phyloP scores from a whole-genome alignment of 2,888 invertebrate species.

The Drosophila conformis region DNA sequence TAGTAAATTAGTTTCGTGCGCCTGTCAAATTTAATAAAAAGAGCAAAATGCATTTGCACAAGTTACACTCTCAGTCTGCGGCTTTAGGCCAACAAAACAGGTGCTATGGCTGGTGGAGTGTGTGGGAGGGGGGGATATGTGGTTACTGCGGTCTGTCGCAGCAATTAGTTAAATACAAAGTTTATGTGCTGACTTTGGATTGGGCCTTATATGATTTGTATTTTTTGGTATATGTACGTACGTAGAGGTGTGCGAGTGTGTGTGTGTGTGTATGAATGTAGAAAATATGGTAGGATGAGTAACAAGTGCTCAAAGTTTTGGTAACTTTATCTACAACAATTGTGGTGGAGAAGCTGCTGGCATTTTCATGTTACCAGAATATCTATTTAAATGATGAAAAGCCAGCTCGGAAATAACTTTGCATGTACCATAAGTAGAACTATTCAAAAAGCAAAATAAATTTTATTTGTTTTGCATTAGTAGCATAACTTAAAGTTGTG shows the following conservation, averaged over 20 bases:
- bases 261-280: background rate
- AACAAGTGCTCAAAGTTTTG: slow-evolving; percentile 26
- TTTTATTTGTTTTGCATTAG: background rate
- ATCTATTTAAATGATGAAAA: slow-evolving; percentile 1
- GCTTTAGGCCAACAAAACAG: slow-evolving; percentile 12
- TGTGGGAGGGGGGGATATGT: background rate
- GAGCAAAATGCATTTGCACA: slow-evolving; percentile 46
- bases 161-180: slow-evolving; percentile 71
- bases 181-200: slow-evolving; percentile 57
- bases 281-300: slow-evolving; percentile 2
- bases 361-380: slow-evolving; percentile 14
- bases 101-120: background rate
- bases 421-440: background rate
- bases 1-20: slow-evolving; percentile 60
- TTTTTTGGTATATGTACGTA: slow-evolving; percentile 2
- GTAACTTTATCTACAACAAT: slow-evolving; percentile 32
- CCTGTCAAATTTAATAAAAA: slow-evolving; percentile 26
- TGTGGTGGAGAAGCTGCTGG: slow-evolving; percentile 17
- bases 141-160: slow-evolving; percentile 34
- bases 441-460: background rate
- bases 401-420: background rate
- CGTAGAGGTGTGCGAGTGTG: background rate
- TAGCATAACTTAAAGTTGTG: background rate
- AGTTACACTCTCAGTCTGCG: slow-evolving; percentile 35
- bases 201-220: slow-evolving; percentile 10